Evolutionary conservation across 2,797 vertebrate species (phyloP), one percentile per base, ranked within the genome.

Genomic region (Lepilemur ruficaudatus): DNA sequence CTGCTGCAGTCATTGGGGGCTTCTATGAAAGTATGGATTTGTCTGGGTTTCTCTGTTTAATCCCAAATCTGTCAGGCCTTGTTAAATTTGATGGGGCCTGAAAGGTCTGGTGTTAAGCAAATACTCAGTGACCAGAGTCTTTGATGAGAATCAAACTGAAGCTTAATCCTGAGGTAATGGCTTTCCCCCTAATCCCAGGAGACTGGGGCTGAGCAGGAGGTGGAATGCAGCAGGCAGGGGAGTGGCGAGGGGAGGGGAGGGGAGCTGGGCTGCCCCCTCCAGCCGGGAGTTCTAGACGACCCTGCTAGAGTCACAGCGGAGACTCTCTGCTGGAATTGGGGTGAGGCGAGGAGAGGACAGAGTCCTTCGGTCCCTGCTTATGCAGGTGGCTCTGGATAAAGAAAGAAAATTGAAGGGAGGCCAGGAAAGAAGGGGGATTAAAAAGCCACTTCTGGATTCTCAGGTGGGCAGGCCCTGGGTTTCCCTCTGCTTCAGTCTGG

Each of bases 101-200:
- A 97, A 98, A 98, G 98, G 98, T 98, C 98, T 98, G 93, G 96
- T 91, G 97, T 97, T 98, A 97, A 98, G 97, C 98, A 98, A 98
- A 98, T 28, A 97, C 48, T 41, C 17, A 5, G 94, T 98, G 98
- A 98, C 98, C 98, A 85, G 98, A 97, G 97, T 94, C 95, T 98
- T 97, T 98, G 97, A 97, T 98, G 98, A 98, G 94, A 96, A 93
- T 98, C 98, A 97, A 95, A 89, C n/a, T 48, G 97, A 96, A 98
- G 97, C 94, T 97, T 98, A 96, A 98, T 98, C 98, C 98, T 67
- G 87, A 95, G 18, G 97, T 76, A 97, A 98, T 67, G 95, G 81
- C 95, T 98, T 98, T 97, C 93, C 84, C 96, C 88, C 0, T 59
- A 81, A 97, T 91, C 94, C 97, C 80, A 96, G 84, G 93, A 87